These are phyloP conservation scores for Syngnathus scovelli DNA, from an alignment of 2,113 vertebrate species.

Conservation along the genomic window DNA sequence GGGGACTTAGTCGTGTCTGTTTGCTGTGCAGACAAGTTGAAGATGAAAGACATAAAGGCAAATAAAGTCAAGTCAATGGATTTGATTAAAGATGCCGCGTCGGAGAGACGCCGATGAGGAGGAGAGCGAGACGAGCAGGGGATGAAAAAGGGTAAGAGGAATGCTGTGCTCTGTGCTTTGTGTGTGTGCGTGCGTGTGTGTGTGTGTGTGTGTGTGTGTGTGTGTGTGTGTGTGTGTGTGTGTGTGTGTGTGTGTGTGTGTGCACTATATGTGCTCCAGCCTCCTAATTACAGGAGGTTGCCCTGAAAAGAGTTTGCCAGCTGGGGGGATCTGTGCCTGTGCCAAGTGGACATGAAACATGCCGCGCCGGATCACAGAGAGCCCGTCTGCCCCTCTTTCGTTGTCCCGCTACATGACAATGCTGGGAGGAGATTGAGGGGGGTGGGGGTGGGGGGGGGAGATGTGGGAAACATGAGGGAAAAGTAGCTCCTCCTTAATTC, in stretches of 20 bases:
- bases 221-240: conserved; percentile 1
- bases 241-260: not conserved
- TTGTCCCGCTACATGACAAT: conserved; percentile 66
- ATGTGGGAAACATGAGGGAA: conserved; percentile 28
- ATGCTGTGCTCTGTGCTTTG: conserved; percentile 29
- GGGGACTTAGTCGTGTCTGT: too few relatives aligned
- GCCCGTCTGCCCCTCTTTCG: conserved; percentile 66
- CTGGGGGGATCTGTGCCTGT: conserved; percentile 74
- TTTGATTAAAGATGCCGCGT: conserved; percentile 17
- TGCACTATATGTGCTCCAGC: conserved; percentile 69
- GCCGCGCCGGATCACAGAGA: conserved; percentile 71
- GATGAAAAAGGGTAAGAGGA: conserved; percentile 57
- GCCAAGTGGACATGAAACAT: conserved; percentile 78
- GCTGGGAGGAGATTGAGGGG: conserved; percentile 34
- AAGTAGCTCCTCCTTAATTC: conserved; percentile 40
- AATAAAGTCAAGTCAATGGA: conserved; percentile 2
- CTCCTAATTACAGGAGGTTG: conserved; percentile 86
- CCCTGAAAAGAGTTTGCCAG: conserved; percentile 85
- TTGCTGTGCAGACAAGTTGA: conserved; percentile 13
- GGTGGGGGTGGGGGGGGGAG: conserved; percentile 10
- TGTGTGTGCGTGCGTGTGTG: conserved; percentile 21
- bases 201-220: too few relatives aligned
- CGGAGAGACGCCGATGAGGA: conserved; percentile 21
- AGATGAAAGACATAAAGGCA: conserved; percentile 65
- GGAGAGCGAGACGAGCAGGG: conserved; percentile 7